Evolutionary conservation across 2,113 vertebrate genomes (phyloP).

Genomic region (Ctenodactylus gundi): DNA sequence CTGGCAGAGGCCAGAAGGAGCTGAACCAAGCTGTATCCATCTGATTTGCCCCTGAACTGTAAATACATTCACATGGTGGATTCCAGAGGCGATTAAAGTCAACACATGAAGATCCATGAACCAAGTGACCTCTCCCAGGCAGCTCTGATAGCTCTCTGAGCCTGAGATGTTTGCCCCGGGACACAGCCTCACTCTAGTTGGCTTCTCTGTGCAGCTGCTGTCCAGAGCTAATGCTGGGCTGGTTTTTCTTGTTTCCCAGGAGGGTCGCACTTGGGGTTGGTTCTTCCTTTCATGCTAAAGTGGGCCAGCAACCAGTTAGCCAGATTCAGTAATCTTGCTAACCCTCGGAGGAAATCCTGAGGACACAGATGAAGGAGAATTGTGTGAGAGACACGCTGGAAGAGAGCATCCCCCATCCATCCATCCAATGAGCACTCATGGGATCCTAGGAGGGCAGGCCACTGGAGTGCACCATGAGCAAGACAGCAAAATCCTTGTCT

Average conservation of each 20-base stretch:
- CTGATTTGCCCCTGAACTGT: neutral
- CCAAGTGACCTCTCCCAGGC: neutral
- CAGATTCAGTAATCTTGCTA: neutral
- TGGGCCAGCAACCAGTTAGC: neutral
- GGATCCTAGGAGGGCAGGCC: neutral
- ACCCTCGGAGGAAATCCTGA: neutral
- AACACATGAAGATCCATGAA: neutral
- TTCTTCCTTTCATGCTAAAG: neutral
- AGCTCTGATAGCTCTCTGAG: neutral
- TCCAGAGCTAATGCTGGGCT: neutral
- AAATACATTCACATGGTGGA: neutral
- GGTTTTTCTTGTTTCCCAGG: neutral
- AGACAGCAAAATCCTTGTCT: neutral
- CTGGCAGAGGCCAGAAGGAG: neutral
- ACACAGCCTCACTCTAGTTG: neutral
- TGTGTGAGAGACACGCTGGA: neutral
- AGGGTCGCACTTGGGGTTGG: neutral
- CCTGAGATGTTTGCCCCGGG: neutral
- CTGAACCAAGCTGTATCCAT: neutral
- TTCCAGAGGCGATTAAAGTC: neutral
- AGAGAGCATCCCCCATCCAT: rapidly evolving
- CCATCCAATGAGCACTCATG: neutral
- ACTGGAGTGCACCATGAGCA: neutral
- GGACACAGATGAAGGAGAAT: neutral
- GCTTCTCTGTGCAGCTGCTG: neutral